Evolutionary conservation across 2,888 invertebrate genomes (phyloP), one percentile per base, ranked within the genome.

Genomic region (Ectropis crepuscularia): DNA sequence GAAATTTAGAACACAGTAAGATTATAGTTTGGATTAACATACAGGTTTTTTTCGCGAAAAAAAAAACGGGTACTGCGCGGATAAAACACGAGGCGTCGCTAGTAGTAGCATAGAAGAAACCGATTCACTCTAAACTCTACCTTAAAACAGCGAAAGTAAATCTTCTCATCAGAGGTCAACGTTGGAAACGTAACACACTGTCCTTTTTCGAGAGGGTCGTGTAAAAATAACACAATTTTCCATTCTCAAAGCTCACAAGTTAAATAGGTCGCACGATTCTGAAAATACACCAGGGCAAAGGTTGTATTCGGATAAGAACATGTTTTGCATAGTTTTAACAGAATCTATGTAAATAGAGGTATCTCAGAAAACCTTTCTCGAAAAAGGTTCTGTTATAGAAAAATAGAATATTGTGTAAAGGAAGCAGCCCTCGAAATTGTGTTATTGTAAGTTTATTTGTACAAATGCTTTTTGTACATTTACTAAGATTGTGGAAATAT

Each of bases 301-400:
- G 58, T 43, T 41, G 16, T 28, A 28, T 28, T 28, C 16, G 43
- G 37, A 50, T 38, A 50, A 48, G 39, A 55, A 48, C 50, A 51
- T 12, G 55, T 37, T 61, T 57, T 51, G 62, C 57, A 53, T 63
- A 63, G 58, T 45, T 63, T 62, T 57, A 8, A 48, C 53, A 39
- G 49, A 54, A 58, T 53, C 9, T 53, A 63, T 53, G 63, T 53
- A 54, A 63, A 63, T 63, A 11, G 39, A 48, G 43, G 49, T 48
- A 47, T 48, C 53, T 42, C 47, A 42, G 37, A 37, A 48, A 47
- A 57, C 38, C 53, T 47, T 51, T 51, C 47, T 54, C 12, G 43
- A 51, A 41, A 45, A 49, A 53, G 53, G 53, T 57, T 41, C 39
- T 6, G 46, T 51, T 47, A 55, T 61, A 38, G 47, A 57, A 62